A percentile compares a stretch with the other conserved stretches of the same genome.
phyloP scores from a whole-genome alignment of 2,888 invertebrate species.

The Syrphus vitripennis region DNA sequence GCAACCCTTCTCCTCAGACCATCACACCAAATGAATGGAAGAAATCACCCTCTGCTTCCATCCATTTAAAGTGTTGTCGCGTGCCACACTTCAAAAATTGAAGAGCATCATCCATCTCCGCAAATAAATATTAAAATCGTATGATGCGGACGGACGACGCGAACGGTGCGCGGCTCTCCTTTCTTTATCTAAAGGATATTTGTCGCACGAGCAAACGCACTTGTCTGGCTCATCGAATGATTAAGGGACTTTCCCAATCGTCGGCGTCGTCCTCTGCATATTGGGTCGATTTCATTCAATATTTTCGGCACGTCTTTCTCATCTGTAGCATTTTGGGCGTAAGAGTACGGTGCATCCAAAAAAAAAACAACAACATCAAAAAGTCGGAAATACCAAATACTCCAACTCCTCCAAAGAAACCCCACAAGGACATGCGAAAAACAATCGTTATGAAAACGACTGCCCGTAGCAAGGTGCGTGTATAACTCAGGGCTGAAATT shows the following conservation, averaged over 20 bases:
- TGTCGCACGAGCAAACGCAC: constrained; percentile 68
- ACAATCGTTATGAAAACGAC: constrained; percentile 31
- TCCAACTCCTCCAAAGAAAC: neutral
- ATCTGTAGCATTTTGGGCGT: constrained; percentile 23
- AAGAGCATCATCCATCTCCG: constrained; percentile 47
- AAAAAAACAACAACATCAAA: constrained; percentile 16
- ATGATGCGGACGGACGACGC: constrained; percentile 12
- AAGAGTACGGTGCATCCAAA: constrained; percentile 46
- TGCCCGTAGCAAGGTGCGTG: constrained; percentile 49
- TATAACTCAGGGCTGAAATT: neutral
- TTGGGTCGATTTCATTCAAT: constrained; percentile 44
- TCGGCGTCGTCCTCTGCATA: too few species aligned
- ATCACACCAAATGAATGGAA: neutral
- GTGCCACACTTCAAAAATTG: constrained; percentile 57
- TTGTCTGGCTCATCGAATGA: constrained; percentile 65
- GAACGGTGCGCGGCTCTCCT: neutral
- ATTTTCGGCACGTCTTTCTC: constrained; percentile 58
- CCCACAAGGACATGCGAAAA: constrained; percentile 16
- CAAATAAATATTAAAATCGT: neutral
- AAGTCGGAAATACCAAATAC: constrained; percentile 32
- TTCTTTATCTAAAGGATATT: constrained; percentile 50
- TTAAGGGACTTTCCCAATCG: constrained; percentile 32
- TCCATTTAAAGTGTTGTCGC: constrained; percentile 19
- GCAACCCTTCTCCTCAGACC: constrained; percentile 1
- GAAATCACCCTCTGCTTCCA: neutral